phyloP scores from a whole-genome alignment of 2,797 vertebrate genomes.

The Anolis apletophallus region DNA sequence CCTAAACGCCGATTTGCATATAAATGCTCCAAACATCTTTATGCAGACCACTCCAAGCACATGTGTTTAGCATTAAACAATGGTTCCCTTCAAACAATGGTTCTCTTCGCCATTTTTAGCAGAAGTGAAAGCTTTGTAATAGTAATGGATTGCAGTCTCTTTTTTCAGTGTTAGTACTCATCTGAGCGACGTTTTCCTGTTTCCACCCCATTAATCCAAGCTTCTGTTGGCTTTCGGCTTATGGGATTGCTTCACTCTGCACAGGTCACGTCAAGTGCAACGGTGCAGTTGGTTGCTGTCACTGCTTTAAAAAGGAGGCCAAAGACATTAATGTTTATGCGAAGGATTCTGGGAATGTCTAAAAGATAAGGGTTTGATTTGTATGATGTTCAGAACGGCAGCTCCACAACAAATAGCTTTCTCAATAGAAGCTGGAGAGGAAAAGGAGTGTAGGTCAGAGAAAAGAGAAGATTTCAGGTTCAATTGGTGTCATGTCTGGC shows the following conservation, averaged over 20 bases:
- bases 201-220: constrained; percentile 12
- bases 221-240: constrained; percentile 24
- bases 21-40: constrained; percentile 2
- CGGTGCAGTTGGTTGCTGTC: background rate
- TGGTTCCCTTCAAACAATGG: background rate
- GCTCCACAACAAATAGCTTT: constrained; percentile 4
- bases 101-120: background rate
- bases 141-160: background rate
- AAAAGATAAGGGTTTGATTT: constrained; percentile 22
- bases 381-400: background rate
- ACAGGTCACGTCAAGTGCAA: background rate
- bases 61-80: background rate
- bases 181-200: constrained; percentile 5
- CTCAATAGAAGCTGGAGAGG: background rate
- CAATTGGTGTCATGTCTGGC: background rate
- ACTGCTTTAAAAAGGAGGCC: background rate
- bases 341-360: constrained; percentile 3
- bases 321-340: constrained; percentile 1
- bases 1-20: constrained; percentile 1
- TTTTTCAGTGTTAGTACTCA: background rate
- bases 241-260: background rate
- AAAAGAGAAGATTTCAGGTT: background rate
- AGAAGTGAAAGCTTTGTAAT: background rate
- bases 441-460: background rate
- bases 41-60: background rate